Conservation (phyloP, 2,797 vertebrate genomes). For the Neopelma chrysocephalum region DNA sequence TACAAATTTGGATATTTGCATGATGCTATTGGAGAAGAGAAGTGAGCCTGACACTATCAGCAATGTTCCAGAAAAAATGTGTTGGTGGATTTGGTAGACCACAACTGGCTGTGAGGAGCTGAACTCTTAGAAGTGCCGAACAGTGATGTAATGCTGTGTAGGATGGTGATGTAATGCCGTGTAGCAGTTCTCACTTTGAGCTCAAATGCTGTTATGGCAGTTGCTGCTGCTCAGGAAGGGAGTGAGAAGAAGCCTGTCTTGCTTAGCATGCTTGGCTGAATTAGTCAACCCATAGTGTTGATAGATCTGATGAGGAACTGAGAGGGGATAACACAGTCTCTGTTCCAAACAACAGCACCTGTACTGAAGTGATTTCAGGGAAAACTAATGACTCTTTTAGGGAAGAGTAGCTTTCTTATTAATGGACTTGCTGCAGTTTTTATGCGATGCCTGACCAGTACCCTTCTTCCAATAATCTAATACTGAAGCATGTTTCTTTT, state of each 20-base stretch:
- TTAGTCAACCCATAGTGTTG: background rate
- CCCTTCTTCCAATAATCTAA: background rate
- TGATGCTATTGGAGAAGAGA: background rate
- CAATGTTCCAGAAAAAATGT: background rate
- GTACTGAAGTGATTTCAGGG: background rate
- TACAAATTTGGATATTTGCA: background rate
- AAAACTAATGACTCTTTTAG: background rate
- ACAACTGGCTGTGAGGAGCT: background rate
- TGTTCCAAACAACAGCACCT: background rate
- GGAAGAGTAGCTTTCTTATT: background rate
- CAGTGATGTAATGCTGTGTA: background rate
- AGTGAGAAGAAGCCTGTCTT: background rate
- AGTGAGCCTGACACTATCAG: background rate
- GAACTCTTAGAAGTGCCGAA: background rate
- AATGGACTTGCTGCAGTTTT: background rate
- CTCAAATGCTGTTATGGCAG: background rate
- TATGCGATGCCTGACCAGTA: background rate
- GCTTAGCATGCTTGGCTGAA: background rate
- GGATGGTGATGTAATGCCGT: background rate
- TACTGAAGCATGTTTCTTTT: background rate
- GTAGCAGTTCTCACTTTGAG: background rate
- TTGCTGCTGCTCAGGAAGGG: background rate
- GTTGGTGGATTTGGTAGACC: background rate
- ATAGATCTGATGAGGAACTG: background rate
- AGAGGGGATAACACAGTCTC: background rate